Conservation (phyloP, 1,140 invertebrate genomes). For the Pomacea maculata region DNA sequence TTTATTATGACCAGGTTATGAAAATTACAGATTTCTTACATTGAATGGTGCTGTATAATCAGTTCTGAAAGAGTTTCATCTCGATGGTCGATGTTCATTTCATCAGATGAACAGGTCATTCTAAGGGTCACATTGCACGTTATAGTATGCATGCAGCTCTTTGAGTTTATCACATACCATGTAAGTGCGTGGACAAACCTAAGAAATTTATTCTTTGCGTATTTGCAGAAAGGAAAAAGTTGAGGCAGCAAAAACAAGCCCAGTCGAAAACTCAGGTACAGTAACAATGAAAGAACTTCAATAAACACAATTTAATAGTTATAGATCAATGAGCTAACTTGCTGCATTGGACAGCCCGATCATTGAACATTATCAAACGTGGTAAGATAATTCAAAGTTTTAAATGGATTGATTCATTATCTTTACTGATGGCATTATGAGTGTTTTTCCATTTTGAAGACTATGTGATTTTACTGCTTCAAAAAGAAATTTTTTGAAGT, state of each 20-base stretch:
- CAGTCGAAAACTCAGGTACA: conserved; percentile 20
- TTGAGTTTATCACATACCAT: neutral
- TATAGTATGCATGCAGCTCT: too few species aligned
- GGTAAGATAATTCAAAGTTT: too few species aligned
- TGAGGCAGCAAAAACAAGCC: conserved; percentile 23
- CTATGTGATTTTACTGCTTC: too few species aligned
- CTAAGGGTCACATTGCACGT: neutral
- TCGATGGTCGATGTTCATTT: neutral
- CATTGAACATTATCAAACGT: too few species aligned
- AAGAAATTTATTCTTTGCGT: conserved; percentile 1
- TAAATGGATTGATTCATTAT: too few species aligned
- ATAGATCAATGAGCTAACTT: too few species aligned
- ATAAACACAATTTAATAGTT: too few species aligned
- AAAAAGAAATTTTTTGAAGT: too few species aligned
- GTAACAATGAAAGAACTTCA: neutral
- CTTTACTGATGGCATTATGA: too few species aligned
- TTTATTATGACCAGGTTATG: neutral
- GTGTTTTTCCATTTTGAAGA: too few species aligned
- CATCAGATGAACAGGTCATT: neutral
- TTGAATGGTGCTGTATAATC: neutral
- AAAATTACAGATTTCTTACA: neutral
- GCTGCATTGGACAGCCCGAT: too few species aligned
- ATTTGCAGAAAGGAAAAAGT: conserved; percentile 30
- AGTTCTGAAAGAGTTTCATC: neutral
- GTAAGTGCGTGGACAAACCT: neutral